Conservation (phyloP, 2,888 invertebrate genomes). For the Platerodrilus igneus region DNA sequence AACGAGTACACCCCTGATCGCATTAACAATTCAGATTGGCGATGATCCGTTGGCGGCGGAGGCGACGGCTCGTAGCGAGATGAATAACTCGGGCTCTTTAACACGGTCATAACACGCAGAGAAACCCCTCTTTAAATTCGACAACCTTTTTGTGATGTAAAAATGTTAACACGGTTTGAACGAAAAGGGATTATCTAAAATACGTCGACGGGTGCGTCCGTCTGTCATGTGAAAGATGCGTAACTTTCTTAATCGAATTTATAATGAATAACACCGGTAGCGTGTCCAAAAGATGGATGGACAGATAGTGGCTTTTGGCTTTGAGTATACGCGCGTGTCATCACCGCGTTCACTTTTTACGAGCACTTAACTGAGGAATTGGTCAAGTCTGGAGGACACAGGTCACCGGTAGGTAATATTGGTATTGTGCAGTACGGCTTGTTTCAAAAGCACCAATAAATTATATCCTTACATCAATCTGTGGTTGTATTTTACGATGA, state of each 20-base stretch:
- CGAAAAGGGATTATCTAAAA: conserved; percentile 26
- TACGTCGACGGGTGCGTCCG: conserved; percentile 16
- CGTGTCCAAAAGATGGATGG: conserved; percentile 10
- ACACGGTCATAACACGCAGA: conserved; percentile 42
- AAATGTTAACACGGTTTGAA: conserved; percentile 41
- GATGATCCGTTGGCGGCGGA: conserved; percentile 37
- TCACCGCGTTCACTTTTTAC: conserved; percentile 25
- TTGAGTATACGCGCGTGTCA: conserved; percentile 25
- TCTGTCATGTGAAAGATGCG: conserved; percentile 20
- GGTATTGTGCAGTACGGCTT: conserved; percentile 29
- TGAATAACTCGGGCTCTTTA: conserved; percentile 42
- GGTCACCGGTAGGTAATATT: conserved; percentile 20
- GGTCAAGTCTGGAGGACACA: conserved; percentile 24
- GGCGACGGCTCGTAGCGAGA: conserved; percentile 30
- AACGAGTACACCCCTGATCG: conserved; percentile 34
- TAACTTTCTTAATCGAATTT: conserved; percentile 30
- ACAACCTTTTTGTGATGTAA: conserved; percentile 44
- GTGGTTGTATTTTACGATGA: conserved; percentile 36
- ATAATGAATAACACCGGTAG: conserved; percentile 24
- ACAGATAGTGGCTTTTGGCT: conserved; percentile 13
- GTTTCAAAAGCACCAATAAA: conserved; percentile 33
- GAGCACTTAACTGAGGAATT: conserved; percentile 27
- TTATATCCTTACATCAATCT: conserved; percentile 37
- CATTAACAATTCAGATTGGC: conserved; percentile 47
- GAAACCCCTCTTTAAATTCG: conserved; percentile 38